Conservation (phyloP, 1,140 invertebrate genomes). For the Cydia fagiglandana region DNA sequence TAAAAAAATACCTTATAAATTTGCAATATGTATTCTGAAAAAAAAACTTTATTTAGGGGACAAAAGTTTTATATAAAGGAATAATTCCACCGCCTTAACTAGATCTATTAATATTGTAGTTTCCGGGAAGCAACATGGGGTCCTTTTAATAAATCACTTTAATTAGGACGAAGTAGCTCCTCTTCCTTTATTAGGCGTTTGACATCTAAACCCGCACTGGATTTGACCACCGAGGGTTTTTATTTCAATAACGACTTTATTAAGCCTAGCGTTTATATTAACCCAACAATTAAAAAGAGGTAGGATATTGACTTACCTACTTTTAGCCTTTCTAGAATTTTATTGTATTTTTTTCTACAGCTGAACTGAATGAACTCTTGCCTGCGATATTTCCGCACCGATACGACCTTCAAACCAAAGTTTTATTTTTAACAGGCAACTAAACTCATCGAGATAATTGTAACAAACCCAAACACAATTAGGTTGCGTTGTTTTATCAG, state of each 20-base stretch:
- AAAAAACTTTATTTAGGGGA: too few relatives aligned
- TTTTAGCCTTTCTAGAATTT: too few relatives aligned
- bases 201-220: background rate
- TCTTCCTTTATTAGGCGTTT: background rate
- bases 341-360: background rate
- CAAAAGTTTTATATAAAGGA: too few relatives aligned
- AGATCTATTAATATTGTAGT: background rate
- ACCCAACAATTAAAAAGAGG: too few relatives aligned
- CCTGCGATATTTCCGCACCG: background rate
- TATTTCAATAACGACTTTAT: background rate
- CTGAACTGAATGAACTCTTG: background rate
- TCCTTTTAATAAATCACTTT: constrained; percentile 10
- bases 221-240: background rate
- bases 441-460: too few relatives aligned
- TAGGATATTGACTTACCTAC: too few relatives aligned
- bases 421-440: too few relatives aligned
- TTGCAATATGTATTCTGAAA: too few relatives aligned
- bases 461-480: too few relatives aligned
- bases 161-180: background rate
- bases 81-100: background rate
- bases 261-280: background rate
- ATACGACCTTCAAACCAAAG: background rate
- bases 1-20: too few relatives aligned
- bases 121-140: background rate
- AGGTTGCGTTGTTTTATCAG: too few relatives aligned